These are phyloP conservation scores for Pangasius macronema DNA, from an alignment of 2,797 vertebrate species.

Conservation along the genomic window DNA sequence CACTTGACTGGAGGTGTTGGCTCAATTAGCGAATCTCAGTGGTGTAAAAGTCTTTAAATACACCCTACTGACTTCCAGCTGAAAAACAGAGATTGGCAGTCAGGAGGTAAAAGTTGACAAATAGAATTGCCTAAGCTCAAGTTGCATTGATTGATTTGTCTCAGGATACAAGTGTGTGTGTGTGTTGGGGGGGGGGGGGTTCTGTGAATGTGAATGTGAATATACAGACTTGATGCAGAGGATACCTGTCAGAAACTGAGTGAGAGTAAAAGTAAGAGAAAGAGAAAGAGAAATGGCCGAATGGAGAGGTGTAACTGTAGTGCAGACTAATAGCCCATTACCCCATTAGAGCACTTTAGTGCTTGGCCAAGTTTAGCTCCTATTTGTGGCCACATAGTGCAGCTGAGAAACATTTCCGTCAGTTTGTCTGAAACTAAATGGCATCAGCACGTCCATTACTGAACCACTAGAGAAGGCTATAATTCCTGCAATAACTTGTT, in stretches of 20 bases:
- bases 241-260: constrained; percentile 55
- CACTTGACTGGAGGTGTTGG: constrained; percentile 15
- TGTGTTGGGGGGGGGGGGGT: not conserved
- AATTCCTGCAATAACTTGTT: constrained; percentile 24
- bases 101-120: constrained; percentile 34
- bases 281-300: constrained; percentile 36
- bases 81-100: constrained; percentile 29
- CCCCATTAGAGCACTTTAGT: constrained; percentile 49
- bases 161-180: constrained; percentile 46
- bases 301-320: constrained; percentile 41
- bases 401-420: constrained; percentile 45
- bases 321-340: constrained; percentile 50
- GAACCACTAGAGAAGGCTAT: constrained; percentile 27
- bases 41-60: constrained; percentile 31
- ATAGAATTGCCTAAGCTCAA: constrained; percentile 63
- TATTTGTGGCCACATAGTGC: constrained; percentile 44
- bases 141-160: constrained; percentile 64
- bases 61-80: constrained; percentile 20
- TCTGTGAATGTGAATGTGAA: not conserved
- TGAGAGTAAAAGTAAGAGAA: constrained; percentile 11
- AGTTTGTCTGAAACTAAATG: constrained; percentile 35
- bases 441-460: constrained; percentile 40
- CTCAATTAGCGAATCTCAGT: constrained; percentile 26
- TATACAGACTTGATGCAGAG: not conserved
- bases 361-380: constrained; percentile 39